Percentiles rank a stretch among this genome's conserved stretches.
Conservation (phyloP, 2,888 invertebrate genomes). For the Caenorhabditis sp. region DNA sequence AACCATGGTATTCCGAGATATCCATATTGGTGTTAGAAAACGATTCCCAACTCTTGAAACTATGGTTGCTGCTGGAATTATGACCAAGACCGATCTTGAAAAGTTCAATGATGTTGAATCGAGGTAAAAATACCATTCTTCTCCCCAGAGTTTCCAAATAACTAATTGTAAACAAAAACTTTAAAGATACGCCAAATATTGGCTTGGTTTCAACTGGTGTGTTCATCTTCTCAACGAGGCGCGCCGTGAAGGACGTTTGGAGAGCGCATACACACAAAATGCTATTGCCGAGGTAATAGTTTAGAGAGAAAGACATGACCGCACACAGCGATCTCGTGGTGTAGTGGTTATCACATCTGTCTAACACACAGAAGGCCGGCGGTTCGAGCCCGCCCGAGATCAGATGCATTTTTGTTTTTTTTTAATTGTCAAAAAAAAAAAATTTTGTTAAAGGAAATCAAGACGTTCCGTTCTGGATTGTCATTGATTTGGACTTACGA, state of each 20-base stretch:
- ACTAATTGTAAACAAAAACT: too few relatives aligned
- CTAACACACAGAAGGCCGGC: conserved; percentile 56
- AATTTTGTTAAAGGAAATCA: too few relatives aligned
- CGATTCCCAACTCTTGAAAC: conserved; percentile 49
- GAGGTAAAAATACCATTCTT: too few relatives aligned
- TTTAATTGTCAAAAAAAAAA: conserved; percentile 10
- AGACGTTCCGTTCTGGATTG: conserved; percentile 43
- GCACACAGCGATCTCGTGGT: conserved; percentile 3
- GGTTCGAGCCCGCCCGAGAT: conserved; percentile 66
- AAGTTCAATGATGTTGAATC: conserved; percentile 35
- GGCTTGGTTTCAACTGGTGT: conserved; percentile 65
- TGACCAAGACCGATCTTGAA: conserved; percentile 30
- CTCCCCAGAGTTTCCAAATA: too few relatives aligned
- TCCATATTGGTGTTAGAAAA: conserved; percentile 52
- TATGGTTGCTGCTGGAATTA: conserved; percentile 46
- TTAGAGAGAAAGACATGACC: not conserved
- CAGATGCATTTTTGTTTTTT: conserved; percentile 24
- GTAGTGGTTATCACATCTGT: conserved; percentile 17
- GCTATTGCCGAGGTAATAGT: conserved; percentile 45
- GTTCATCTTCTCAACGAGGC: conserved; percentile 54
- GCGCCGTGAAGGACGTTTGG: conserved; percentile 41
- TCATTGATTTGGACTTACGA: conserved; percentile 52
- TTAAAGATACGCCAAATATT: conserved; percentile 62
- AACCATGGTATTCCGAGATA: conserved; percentile 55
- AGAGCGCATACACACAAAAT: conserved; percentile 37